Evolutionary conservation across 2,797 vertebrate genomes (phyloP).

Genomic region (Oreochromis grahami): DNA sequence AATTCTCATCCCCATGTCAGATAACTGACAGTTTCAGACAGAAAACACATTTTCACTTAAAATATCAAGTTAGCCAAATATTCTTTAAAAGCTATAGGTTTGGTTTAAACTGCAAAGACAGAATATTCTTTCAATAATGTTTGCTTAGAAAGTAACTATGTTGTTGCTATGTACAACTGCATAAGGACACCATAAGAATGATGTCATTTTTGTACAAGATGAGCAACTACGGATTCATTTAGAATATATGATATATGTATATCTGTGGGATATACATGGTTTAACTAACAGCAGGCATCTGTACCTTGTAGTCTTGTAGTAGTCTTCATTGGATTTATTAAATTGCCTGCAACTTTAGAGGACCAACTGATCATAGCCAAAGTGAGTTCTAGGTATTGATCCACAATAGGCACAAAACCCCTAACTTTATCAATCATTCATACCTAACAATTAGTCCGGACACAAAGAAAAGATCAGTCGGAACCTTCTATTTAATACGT

Average conservation of each 20-base stretch:
- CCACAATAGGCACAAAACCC: not conserved
- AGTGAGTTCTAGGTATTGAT: not conserved
- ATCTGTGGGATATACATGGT: not conserved
- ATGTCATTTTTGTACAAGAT: fast-evolving
- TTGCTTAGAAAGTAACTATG: not conserved
- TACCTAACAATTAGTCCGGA: fast-evolving
- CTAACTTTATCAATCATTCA: not conserved
- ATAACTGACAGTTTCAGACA: not conserved
- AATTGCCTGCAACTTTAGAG: not conserved
- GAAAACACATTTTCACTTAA: not conserved
- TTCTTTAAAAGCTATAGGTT: not conserved
- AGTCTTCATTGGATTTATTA: not conserved
- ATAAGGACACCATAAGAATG: not conserved
- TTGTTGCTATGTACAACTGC: not conserved
- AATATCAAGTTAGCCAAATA: not conserved
- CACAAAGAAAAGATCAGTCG: not conserved
- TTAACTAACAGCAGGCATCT: not conserved
- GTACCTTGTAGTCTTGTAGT: not conserved
- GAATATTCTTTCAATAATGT: not conserved
- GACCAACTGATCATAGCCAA: not conserved
- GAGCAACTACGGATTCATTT: not conserved
- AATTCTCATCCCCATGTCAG: not conserved
- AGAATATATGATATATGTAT: not conserved
- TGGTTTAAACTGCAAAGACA: not conserved
- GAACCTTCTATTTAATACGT: not conserved